Evolutionary conservation across 2,113 vertebrate genomes (phyloP).

Genomic region (Limanda limanda): DNA sequence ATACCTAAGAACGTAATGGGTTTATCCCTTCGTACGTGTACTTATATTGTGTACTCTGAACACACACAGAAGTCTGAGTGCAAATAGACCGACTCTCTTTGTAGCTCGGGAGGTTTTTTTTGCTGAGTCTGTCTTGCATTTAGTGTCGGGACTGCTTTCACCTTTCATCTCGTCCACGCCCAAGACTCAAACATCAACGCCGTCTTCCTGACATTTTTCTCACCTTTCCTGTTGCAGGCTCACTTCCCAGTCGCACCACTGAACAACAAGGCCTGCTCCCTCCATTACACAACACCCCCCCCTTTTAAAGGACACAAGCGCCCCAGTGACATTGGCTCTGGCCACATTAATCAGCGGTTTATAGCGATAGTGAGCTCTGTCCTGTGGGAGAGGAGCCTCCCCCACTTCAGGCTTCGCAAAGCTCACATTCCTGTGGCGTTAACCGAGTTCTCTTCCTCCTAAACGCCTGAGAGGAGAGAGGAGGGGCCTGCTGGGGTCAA

Average conservation of each 20-base stretch:
- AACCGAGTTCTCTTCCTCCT: conserved; percentile 40
- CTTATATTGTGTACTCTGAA: background rate
- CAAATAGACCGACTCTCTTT: background rate
- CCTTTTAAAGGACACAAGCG: conserved; percentile 1
- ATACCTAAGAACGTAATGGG: no score
- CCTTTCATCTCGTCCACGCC: conserved; percentile 52
- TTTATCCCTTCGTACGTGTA: background rate
- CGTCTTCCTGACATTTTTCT: conserved; percentile 72
- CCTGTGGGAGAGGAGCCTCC: conserved; percentile 55
- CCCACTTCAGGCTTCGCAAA: conserved; percentile 48
- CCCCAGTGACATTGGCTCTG: background rate
- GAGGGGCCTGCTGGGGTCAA: conserved; percentile 39
- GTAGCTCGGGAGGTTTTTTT: conserved; percentile 26
- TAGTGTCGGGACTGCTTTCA: conserved; percentile 11
- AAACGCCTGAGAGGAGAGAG: conserved; percentile 35
- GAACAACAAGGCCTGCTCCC: background rate
- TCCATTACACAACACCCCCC: background rate
- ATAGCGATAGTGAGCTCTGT: conserved; percentile 52
- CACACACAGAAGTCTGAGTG: background rate
- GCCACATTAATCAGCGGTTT: conserved; percentile 63
- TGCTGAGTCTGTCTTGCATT: conserved; percentile 49
- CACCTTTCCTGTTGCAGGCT: conserved; percentile 69
- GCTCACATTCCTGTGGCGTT: conserved; percentile 76
- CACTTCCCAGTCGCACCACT: background rate
- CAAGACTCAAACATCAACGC: conserved; percentile 41